Evolutionary conservation across 2,888 invertebrate species (phyloP).

Genomic region (Lithosia quadra): DNA sequence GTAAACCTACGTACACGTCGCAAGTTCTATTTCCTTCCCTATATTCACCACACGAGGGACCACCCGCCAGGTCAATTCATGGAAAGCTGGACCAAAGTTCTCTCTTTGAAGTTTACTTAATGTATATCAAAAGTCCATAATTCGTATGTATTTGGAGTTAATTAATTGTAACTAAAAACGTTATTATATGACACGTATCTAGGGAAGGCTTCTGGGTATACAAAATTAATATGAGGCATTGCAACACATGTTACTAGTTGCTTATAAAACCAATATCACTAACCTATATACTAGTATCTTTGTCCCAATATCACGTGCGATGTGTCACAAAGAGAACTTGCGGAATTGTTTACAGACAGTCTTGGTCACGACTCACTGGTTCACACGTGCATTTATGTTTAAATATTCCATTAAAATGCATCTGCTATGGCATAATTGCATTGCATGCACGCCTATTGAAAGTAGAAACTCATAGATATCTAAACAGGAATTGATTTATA

Average conservation of each 20-base stretch:
- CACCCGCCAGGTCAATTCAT: neutral
- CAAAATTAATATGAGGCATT: neutral
- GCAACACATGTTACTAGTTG: neutral
- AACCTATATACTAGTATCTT: slow-evolving; percentile 5
- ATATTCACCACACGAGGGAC: neutral
- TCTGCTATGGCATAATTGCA: slow-evolving; percentile 33
- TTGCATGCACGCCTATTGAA: slow-evolving; percentile 31
- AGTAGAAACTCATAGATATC: slow-evolving; percentile 31
- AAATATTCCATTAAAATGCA: slow-evolving; percentile 39
- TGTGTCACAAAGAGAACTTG: slow-evolving; percentile 35
- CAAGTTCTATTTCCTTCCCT: too few species aligned
- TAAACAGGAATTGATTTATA: slow-evolving; percentile 30
- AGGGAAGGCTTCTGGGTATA: neutral
- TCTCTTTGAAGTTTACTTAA: neutral
- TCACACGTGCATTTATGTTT: slow-evolving; percentile 44
- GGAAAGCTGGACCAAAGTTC: neutral
- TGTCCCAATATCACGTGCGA: slow-evolving; percentile 37
- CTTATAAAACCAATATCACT: neutral
- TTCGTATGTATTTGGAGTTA: neutral
- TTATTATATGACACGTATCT: neutral
- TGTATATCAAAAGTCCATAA: neutral
- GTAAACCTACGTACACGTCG: neutral
- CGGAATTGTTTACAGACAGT: slow-evolving; percentile 32
- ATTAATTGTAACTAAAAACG: neutral
- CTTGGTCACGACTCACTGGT: slow-evolving; percentile 46